phyloP scores from a whole-genome alignment of 2,113 vertebrate species.

The Pygoscelis adeliae region DNA sequence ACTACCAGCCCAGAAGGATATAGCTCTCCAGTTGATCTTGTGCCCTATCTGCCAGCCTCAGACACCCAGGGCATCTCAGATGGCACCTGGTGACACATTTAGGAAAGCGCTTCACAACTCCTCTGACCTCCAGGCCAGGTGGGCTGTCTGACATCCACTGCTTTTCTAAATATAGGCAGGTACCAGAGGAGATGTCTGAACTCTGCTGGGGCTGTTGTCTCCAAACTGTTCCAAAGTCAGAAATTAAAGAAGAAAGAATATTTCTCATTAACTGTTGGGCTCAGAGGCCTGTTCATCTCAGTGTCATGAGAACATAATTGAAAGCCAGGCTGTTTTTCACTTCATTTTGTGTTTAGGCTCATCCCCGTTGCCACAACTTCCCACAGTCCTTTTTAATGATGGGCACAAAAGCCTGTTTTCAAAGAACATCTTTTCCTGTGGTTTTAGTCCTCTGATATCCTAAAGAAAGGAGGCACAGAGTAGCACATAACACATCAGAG shows the following conservation, averaged over 20 bases:
- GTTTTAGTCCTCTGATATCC: not conserved
- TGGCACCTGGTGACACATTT: not conserved
- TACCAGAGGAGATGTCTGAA: not conserved
- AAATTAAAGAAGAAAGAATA: not conserved
- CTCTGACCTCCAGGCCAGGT: not conserved
- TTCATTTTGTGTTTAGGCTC: not conserved
- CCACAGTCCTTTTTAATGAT: not conserved
- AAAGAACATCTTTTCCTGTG: not conserved
- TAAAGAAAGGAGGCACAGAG: not conserved
- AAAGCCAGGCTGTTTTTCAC: conserved; percentile 9
- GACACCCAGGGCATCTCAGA: not conserved
- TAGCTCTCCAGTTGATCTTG: not conserved
- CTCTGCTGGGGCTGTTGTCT: not conserved
- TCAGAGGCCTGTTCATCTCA: not conserved
- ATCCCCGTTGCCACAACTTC: not conserved
- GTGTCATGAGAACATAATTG: not conserved
- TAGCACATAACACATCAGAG: not conserved
- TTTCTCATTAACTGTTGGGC: not conserved
- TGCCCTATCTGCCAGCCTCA: not conserved
- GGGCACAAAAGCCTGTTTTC: not conserved
- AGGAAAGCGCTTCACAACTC: not conserved
- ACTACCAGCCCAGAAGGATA: not conserved
- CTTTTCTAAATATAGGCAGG: not conserved
- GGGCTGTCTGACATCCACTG: not conserved
- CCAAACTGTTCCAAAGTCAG: not conserved